These are phyloP conservation scores for Actenoides hombroni DNA, from an alignment of 2,113 vertebrate species.

Conservation along the genomic window DNA sequence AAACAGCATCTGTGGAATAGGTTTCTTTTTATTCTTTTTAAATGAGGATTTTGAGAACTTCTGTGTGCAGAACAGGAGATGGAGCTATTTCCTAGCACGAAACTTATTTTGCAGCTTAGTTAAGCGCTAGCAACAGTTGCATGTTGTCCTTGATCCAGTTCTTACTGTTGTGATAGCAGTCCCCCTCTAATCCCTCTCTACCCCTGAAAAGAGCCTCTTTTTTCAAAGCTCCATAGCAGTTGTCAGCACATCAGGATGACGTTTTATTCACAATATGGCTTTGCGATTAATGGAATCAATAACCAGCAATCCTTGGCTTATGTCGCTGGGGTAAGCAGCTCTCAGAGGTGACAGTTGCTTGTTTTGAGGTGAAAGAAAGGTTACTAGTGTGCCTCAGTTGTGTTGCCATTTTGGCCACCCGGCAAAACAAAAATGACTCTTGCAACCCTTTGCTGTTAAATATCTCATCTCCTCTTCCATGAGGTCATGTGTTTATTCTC, in stretches of 20 bases:
- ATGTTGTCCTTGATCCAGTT: not conserved
- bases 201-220: not conserved
- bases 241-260: not conserved
- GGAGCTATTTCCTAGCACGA: conserved; percentile 72
- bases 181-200: not conserved
- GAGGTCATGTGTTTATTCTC: not conserved
- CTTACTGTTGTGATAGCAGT: not conserved
- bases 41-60: not conserved
- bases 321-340: not conserved
- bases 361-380: not conserved
- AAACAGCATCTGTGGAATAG: not conserved
- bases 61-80: conserved; percentile 67
- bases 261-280: not conserved
- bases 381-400: not conserved
- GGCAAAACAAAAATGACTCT: not conserved
- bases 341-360: not conserved
- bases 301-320: not conserved
- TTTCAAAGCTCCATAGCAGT: not conserved
- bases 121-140: not conserved
- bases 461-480: not conserved
- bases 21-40: not conserved
- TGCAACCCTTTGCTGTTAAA: not conserved
- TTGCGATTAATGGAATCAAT: not conserved
- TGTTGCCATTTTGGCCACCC: not conserved
- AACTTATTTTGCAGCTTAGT: not conserved